Evolutionary conservation across 2,113 vertebrate species (phyloP), one percentile per base, ranked within the genome.

Genomic region (Mobula birostris): DNA sequence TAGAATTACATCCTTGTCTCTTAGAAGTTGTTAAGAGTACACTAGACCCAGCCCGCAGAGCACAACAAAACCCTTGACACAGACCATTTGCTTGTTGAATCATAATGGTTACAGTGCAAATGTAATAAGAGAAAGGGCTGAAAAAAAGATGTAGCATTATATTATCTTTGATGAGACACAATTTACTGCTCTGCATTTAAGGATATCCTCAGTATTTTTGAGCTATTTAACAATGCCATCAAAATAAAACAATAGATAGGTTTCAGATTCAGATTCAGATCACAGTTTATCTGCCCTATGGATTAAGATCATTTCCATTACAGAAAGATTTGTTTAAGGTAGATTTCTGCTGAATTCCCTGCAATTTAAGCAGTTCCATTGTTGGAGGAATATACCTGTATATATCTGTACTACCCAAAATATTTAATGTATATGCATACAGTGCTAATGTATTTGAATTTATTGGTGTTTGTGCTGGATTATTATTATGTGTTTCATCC

Each of bases 391-490:
- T 92, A 40, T 72, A 32, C n/a, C 32, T 19, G 36, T 24, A 48
- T 72, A 36, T 92, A 27, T 24, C 48, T 72, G 40, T 21, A 24
- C 56, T 93, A 9, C n/a, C 68, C 82, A 85, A 85, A 85, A 58
- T 27, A 58, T 24, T 85, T 85, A n/a, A 63, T 58, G n/a, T 88
- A 19, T 32, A n/a, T 19, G 66, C 29, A 32, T 27, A 91, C 29
- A n/a, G 63, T 91, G 63, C 61, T 68, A 15, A 7, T 92, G 36
- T 29, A 48, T 4, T 56, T 74, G 40, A 72, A 74, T 40, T 72
- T 48, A 74, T 93, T 74, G 68, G 70, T 40, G 70, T 29, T 93
- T 74, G 70, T 56, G 91, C 40, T 93, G 91, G n/a, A 74, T 74
- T 72, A 93, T 27, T 72, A 29, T 93, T 48, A 70, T 40, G 11